Conservation (phyloP, 2,113 vertebrate species). For the Butorides virescens region DNA sequence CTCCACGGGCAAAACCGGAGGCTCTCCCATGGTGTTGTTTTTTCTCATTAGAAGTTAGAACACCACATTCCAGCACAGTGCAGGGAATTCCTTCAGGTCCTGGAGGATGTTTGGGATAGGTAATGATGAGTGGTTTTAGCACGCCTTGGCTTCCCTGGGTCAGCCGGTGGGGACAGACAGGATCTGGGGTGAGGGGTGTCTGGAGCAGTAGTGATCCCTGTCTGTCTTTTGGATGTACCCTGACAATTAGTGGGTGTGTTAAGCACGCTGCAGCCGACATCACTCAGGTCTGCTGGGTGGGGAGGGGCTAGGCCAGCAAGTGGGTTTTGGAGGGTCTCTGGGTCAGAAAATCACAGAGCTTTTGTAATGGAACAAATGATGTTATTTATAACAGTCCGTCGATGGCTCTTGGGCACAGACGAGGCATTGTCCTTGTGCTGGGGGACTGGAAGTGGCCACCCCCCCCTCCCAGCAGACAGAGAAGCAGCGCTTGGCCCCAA, state of each 20-base stretch:
- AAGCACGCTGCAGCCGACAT: fast-evolving
- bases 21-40: neutral
- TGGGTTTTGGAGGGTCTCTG: neutral
- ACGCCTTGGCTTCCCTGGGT: neutral
- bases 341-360: neutral
- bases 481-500: neutral
- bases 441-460: neutral
- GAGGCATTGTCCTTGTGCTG: neutral
- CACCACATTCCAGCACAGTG: neutral
- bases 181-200: neutral
- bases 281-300: neutral
- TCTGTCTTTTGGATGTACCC: neutral
- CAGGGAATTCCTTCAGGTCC: neutral
- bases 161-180: fast-evolving
- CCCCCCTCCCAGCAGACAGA: neutral
- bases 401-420: neutral
- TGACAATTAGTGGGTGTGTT: neutral
- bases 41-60: slow-evolving; percentile 13
- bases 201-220: fast-evolving
- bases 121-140: neutral
- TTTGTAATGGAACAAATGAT: neutral
- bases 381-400: neutral
- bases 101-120: neutral
- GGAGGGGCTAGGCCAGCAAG: fast-evolving
- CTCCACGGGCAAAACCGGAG: neutral